These are phyloP conservation scores for Zygogramma bicolorata DNA, from an alignment of 2,888 invertebrate species.

Conservation along the genomic window DNA sequence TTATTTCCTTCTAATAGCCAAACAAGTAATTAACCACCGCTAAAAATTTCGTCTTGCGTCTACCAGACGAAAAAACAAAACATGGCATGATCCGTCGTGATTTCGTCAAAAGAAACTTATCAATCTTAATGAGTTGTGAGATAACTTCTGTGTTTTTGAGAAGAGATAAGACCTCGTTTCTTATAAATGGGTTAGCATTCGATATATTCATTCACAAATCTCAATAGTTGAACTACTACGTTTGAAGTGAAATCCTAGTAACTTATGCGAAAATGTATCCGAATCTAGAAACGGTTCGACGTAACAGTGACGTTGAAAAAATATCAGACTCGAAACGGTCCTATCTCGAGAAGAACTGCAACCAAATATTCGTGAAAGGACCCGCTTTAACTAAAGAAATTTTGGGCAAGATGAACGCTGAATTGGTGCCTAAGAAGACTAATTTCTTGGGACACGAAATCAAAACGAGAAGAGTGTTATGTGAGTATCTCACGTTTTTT, in stretches of 20 bases:
- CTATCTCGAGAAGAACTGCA: constrained; percentile 57
- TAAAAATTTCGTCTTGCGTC: not conserved
- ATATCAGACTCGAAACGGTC: constrained; percentile 28
- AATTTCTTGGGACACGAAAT: constrained; percentile 59
- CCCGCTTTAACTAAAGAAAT: constrained; percentile 62
- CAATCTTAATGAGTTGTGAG: not conserved
- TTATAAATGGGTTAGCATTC: constrained; percentile 6
- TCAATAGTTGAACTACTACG: not conserved
- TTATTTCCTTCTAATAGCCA: not conserved
- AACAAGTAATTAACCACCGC: not conserved
- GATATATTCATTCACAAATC: constrained; percentile 13
- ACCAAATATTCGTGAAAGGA: constrained; percentile 60
- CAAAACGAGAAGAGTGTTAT: constrained; percentile 58
- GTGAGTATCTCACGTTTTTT: constrained; percentile 54
- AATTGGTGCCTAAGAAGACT: constrained; percentile 57
- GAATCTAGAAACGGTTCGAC: constrained; percentile 29
- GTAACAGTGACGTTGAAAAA: constrained; percentile 16
- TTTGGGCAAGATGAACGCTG: constrained; percentile 60
- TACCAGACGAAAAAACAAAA: constrained; percentile 5
- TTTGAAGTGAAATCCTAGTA: not conserved
- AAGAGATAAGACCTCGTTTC: not conserved
- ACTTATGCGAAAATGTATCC: constrained; percentile 29
- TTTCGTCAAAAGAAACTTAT: constrained; percentile 7
- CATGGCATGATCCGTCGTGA: not conserved
- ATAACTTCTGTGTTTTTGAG: constrained; percentile 1